A percentile compares a stretch with the other conserved stretches of the same genome.
phyloP scores from a whole-genome alignment of 2,113 vertebrate species.

The Gobio gobio region DNA sequence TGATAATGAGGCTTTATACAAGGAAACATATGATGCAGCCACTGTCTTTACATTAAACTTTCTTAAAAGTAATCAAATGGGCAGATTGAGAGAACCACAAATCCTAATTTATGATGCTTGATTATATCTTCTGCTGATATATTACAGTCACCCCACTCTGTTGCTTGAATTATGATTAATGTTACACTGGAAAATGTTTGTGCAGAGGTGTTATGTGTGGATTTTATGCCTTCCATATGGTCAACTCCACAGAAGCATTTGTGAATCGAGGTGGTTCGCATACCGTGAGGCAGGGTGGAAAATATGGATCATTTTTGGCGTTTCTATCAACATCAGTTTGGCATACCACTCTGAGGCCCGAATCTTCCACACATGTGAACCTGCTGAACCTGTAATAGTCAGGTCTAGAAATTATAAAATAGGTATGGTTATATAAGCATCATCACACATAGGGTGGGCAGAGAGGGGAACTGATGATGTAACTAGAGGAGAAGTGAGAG shows the following conservation, averaged over 20 bases:
- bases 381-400: slow-evolving; percentile 14
- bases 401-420: background rate
- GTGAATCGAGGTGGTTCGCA: slow-evolving; percentile 19
- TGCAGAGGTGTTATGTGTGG: background rate
- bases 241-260: slow-evolving; percentile 27
- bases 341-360: slow-evolving; percentile 9
- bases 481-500: slow-evolving; percentile 30
- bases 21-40: slow-evolving; percentile 24
- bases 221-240: slow-evolving; percentile 51
- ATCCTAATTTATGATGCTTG: background rate
- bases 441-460: slow-evolving; percentile 10
- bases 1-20: slow-evolving; percentile 39
- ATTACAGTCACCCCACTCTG: background rate
- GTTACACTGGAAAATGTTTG: background rate
- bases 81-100: background rate
- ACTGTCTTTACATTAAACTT: slow-evolving; percentile 2
- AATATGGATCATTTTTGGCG: slow-evolving; percentile 41
- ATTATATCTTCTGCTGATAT: background rate
- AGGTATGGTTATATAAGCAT: background rate
- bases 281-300: slow-evolving; percentile 34
- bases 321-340: slow-evolving; percentile 48
- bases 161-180: slow-evolving; percentile 31
- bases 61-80: background rate
- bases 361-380: slow-evolving; percentile 26
- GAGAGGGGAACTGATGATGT: slow-evolving; percentile 30